Base-by-base conservation (phyloP, 2,113 vertebrate species). In the Alligator mississippiensis region DNA sequence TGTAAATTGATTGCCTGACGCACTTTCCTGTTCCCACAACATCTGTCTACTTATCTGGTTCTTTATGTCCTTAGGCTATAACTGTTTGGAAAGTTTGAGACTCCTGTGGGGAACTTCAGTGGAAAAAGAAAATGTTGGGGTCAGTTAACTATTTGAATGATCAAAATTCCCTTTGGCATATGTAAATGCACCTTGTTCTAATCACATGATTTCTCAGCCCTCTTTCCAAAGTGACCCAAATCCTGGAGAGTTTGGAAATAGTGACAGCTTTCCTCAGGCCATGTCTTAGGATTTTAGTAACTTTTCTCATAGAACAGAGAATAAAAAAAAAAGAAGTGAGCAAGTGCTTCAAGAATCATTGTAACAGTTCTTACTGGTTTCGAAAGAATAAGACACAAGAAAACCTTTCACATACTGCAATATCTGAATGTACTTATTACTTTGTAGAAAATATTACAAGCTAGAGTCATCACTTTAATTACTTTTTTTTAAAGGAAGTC, bases 331-430 rank as follows among this genome's bases (percentile, higher is more conserved):
- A 16, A 11, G 1, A 28, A 24, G 6, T 7, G 25, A 14, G n/a
- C 27, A 85, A 83, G 0, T 27, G 2, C 27, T 21, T 77, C 24
- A 75, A 1, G 2, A 63, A 10, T 6, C 2, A 2, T 3, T 1
- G 1, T n/a, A 1, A 47, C 60, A 81, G 60, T 60, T 55, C 4
- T 19, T 19, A 68, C 11, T 59, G 27, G 1, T 4, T 84, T 47
- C 9, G 5, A 68, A n/a, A 68, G 64, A 68, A 18, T 17, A 28
- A 30, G 19, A n/a, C 30, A 8, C 13, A 1, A 62, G 6, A 38
- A 15, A 85, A 2, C 19, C 66, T 12, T 34, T 2, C 88, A 11
- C 13, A 54, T 2, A 24, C 3, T 38, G 16, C 2, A 79, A 64
- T 30, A 77, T 3, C 2, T 80, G 55, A 59, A 77, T 59, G 10